Conservation (phyloP, 2,113 vertebrate species). For the Apeltes quadracus region DNA sequence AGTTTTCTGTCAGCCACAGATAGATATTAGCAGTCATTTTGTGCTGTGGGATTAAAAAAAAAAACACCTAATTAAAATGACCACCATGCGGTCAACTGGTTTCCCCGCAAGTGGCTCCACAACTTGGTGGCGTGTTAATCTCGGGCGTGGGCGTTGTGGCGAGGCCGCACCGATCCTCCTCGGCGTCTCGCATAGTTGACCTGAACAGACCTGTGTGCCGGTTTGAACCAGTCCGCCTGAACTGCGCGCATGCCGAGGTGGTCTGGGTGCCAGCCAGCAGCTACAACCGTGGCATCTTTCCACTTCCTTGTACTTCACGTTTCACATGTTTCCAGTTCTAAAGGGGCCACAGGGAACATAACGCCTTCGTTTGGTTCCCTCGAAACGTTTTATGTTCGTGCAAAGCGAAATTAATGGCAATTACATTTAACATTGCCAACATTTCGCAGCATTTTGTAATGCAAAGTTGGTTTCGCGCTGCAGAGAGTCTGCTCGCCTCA, state of each 20-base stretch:
- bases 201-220: background rate
- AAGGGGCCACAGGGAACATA: slow-evolving; percentile 11
- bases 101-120: background rate
- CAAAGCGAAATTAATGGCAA: slow-evolving; percentile 31
- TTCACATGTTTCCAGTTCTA: slow-evolving; percentile 28
- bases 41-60: background rate
- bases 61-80: background rate
- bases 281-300: slow-evolving; percentile 3
- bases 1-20: background rate
- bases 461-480: slow-evolving; percentile 49
- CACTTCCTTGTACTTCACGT: slow-evolving; percentile 16
- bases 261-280: slow-evolving; percentile 3
- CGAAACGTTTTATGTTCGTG: slow-evolving; percentile 45
- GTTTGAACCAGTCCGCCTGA: background rate
- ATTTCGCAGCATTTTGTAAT: slow-evolving; percentile 53
- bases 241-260: background rate
- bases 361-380: slow-evolving; percentile 13
- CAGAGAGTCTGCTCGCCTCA: slow-evolving; percentile 42
- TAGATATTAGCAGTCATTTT: background rate
- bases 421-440: slow-evolving; percentile 52
- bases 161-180: background rate
- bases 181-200: background rate
- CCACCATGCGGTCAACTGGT: background rate
- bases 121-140: background rate
- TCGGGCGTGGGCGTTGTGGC: background rate